Conservation (phyloP, 2,797 vertebrate species). For the Pterois miles region DNA sequence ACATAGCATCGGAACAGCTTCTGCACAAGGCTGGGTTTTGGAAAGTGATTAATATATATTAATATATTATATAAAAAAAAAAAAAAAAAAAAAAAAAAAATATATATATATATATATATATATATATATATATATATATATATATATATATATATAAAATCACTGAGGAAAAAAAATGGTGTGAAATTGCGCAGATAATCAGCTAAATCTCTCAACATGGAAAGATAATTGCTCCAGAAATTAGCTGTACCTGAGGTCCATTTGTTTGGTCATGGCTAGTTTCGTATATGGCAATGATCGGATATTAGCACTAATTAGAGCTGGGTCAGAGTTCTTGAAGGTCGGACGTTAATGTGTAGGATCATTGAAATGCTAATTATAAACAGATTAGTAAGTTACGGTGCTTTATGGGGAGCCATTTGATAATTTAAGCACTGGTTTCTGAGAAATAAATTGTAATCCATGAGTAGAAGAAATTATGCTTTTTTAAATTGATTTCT, state of each 20-base stretch:
- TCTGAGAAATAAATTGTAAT: constrained; percentile 95
- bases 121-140: too few species aligned
- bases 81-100: too few species aligned
- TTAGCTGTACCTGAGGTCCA: constrained; percentile 99
- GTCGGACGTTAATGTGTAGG: constrained; percentile 97
- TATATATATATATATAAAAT: too few species aligned
- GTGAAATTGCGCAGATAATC: constrained; percentile 99
- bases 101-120: too few species aligned
- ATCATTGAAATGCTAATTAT: constrained; percentile 99
- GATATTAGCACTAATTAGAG: constrained; percentile 99
- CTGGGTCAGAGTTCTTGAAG: constrained; percentile 99
- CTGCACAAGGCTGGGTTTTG: constrained; percentile 78
- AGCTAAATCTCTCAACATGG: constrained; percentile 99
- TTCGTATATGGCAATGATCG: constrained; percentile 96
- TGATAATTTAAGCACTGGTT: constrained; percentile 90
- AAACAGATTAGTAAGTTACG: constrained; percentile 99
- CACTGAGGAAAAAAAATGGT: constrained; percentile 87
- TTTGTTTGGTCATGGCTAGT: constrained; percentile 99
- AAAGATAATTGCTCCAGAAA: constrained; percentile 99
- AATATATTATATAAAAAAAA: too few species aligned
- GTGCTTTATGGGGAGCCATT: constrained; percentile 95
- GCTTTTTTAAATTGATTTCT: constrained; percentile 32
- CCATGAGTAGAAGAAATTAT: constrained; percentile 84
- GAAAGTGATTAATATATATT: constrained; percentile 88
- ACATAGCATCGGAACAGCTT: constrained; percentile 42